Conservation (phyloP, 2,113 vertebrate species). For the Pimephales promelas region DNA sequence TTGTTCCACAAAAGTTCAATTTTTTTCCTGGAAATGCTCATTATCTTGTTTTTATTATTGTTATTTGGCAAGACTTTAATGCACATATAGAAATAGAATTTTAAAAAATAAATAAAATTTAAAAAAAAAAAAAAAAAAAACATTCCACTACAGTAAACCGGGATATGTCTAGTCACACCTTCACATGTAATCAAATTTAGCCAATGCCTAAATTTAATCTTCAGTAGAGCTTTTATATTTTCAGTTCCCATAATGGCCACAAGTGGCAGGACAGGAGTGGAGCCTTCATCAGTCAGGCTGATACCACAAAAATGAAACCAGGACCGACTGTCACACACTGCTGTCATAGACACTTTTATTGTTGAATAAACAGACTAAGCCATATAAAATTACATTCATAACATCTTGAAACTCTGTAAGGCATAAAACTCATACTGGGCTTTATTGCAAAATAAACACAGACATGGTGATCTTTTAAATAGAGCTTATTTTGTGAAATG, state of each 20-base stretch:
- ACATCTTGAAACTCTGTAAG: not conserved
- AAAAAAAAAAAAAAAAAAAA: too few species aligned
- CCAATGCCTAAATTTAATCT: not conserved
- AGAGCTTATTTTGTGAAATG: not conserved
- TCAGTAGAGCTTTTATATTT: not conserved
- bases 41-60: too few species aligned
- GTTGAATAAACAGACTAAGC: not conserved
- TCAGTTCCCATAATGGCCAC: constrained; percentile 7
- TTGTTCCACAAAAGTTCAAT: not conserved
- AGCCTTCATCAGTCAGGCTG: constrained; percentile 19
- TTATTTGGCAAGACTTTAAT: too few species aligned
- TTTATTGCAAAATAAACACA: not conserved
- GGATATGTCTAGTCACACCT: not conserved
- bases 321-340: not conserved
- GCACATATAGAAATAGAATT: too few species aligned
- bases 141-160: not conserved
- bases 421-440: not conserved
- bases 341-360: not conserved
- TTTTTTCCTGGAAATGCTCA: too few species aligned
- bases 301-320: constrained; percentile 30
- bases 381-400: not conserved
- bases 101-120: too few species aligned
- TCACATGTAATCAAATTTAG: not conserved
- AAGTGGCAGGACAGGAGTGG: not conserved
- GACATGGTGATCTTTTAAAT: not conserved